These are phyloP conservation scores for Drosophila differens DNA, from an alignment of 2,888 invertebrate genomes.

Conservation along the genomic window DNA sequence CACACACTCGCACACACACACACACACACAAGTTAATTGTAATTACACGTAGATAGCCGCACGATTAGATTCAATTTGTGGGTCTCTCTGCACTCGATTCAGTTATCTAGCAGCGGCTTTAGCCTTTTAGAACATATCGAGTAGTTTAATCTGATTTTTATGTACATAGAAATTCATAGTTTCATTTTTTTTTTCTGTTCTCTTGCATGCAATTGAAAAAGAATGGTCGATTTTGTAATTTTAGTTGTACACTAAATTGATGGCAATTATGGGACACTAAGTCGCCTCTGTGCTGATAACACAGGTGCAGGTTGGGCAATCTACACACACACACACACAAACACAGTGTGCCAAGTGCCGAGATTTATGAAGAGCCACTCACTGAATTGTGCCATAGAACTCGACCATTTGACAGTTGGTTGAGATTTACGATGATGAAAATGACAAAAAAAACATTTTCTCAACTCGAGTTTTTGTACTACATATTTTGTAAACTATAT, in stretches of 20 bases:
- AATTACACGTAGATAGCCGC: conserved; percentile 78
- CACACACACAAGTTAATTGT: conserved; percentile 65
- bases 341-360: conserved; percentile 20
- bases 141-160: conserved; percentile 69
- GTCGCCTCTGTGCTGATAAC: conserved; percentile 36
- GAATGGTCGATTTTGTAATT: conserved; percentile 71
- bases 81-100: conserved; percentile 37
- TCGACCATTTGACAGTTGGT: conserved; percentile 68
- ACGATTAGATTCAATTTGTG: conserved; percentile 79
- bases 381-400: conserved; percentile 75
- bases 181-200: conserved; percentile 9
- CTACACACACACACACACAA: not conserved
- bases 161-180: conserved; percentile 31
- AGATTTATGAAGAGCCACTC: conserved; percentile 78
- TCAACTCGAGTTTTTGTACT: not conserved
- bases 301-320: conserved; percentile 38
- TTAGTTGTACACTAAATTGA: conserved; percentile 70
- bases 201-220: conserved; percentile 18
- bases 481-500: not conserved
- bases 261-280: conserved; percentile 62
- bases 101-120: conserved; percentile 46
- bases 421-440: conserved; percentile 76
- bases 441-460: not conserved
- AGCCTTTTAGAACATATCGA: conserved; percentile 41
- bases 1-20: conserved; percentile 5